Evolutionary conservation across 2,113 vertebrate genomes (phyloP), one percentile per base, ranked within the genome.

Genomic region (Bostrychus sinensis): DNA sequence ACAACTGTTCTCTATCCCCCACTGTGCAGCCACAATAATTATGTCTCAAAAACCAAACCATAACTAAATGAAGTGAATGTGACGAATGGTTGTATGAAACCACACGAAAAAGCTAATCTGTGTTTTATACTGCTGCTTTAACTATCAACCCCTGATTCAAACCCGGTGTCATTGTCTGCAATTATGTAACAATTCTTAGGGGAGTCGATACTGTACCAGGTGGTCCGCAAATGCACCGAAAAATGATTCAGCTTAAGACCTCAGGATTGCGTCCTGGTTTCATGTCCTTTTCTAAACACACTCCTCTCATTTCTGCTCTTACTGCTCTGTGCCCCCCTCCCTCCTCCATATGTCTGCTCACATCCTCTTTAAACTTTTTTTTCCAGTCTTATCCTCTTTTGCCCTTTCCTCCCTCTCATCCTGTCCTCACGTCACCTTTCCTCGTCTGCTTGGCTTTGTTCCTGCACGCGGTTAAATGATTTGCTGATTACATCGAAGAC

Each of bases 141-240:
- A 66, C 39, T 19, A 54, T 55, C 26, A 48, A 17, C 66, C 39
- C 30, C 19, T 62, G 26, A 39, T 38, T 55, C 51, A 62, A 58
- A 54, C n/a, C 56, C 55, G 43, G 23, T 70, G 51, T 50, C 51
- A 62, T 53, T 42, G 36, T 72, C 22, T 69, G 45, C 30, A 12
- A 28, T 82, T 78, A 78, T 59, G 53, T 67, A 80, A 85, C 53
- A 20, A 17, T 61, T 38, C 23, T 66, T 37, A 22, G 14, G 38
- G 51, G 22, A 28, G n/a, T 1, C 8, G 19, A 1, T 54, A 22
- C 56, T 70, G 32, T 64, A 38, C 57, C 75, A 73, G 66, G 73
- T 72, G 75, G 53, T 75, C 43, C 70, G 64, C 55, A 64, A 81
- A 73, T 67, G 66, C 38, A 59, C 55, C 56, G 70, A 72, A 72